Conservation (phyloP, 2,113 vertebrate species). For the Leiothrix lutea region DNA sequence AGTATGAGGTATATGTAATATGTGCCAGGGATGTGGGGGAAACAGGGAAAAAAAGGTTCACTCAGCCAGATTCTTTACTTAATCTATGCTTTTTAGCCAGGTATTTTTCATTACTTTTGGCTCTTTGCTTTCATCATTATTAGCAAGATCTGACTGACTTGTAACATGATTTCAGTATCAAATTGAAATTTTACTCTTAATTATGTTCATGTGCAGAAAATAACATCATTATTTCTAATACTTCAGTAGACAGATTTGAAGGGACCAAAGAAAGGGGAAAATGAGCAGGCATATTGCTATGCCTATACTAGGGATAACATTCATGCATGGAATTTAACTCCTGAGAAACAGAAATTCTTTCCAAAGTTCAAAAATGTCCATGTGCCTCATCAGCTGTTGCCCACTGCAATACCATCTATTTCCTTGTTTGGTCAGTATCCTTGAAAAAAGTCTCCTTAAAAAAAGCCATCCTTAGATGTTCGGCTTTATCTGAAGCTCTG, state of each 20-base stretch:
- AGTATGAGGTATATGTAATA: neutral
- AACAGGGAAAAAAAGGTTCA: neutral
- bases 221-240: neutral
- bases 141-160: neutral
- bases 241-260: neutral
- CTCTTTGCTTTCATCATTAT: neutral
- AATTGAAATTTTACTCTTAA: neutral
- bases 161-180: neutral
- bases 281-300: neutral
- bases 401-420: neutral
- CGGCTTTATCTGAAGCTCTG: neutral
- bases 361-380: neutral
- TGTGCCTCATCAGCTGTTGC: neutral
- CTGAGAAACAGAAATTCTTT: neutral
- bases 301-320: neutral
- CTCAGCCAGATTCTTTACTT: neutral
- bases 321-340: neutral
- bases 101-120: neutral
- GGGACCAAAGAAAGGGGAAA: neutral
- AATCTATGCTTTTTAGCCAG: neutral
- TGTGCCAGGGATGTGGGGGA: neutral
- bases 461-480: neutral
- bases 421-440: neutral
- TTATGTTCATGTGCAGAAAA: neutral
- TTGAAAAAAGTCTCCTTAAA: neutral